Conservation (phyloP, 2,113 vertebrate species). For the Odocoileus hemionus region DNA sequence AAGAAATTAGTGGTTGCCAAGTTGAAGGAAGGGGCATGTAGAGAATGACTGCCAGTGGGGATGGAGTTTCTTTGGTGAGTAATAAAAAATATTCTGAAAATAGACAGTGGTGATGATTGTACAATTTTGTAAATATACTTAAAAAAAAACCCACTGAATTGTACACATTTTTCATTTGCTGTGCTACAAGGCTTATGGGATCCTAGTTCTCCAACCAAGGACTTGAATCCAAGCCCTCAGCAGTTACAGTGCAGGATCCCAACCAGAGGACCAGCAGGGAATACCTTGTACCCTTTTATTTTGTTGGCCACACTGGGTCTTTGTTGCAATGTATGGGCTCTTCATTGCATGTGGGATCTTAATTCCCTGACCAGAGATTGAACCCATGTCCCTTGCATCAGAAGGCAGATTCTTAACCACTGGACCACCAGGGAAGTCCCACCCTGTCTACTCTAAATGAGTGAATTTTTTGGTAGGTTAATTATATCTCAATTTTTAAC, state of each 20-base stretch:
- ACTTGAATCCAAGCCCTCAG: not conserved
- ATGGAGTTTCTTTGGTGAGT: not conserved
- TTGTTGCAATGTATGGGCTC: not conserved
- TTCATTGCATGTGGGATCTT: not conserved
- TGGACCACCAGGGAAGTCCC: not conserved
- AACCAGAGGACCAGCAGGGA: not conserved
- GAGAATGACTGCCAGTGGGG: not conserved
- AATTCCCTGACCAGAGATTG: not conserved
- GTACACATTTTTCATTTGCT: not conserved
- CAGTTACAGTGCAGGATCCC: not conserved
- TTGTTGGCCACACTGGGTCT: not conserved
- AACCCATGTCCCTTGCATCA: not conserved
- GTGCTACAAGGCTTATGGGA: not conserved
- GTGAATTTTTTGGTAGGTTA: not conserved
- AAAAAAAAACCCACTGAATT: not conserved
- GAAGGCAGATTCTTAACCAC: not conserved
- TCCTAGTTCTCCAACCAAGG: not conserved
- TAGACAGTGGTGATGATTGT: not conserved
- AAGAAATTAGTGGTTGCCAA: not conserved
- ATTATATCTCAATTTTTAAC: not conserved
- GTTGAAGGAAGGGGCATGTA: fast-evolving
- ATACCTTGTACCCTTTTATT: not conserved
- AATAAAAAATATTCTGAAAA: not conserved
- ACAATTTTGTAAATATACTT: not conserved
- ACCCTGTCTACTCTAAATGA: not conserved